Conservation (phyloP, 2,797 vertebrate species). For the Myoxocephalus aenaeus region DNA sequence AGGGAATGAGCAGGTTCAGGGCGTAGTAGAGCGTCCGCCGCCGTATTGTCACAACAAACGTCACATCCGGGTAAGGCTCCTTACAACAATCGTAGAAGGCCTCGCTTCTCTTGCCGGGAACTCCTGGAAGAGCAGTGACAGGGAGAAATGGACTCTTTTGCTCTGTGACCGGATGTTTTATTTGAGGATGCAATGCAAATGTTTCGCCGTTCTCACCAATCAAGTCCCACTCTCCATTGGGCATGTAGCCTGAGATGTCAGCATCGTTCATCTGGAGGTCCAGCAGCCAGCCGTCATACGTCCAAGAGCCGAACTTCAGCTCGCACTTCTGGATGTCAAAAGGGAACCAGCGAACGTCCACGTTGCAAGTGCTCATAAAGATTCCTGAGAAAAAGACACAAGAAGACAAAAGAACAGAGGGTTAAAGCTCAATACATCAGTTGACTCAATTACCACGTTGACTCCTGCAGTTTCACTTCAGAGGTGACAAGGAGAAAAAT, state of each 20-base stretch:
- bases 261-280: constrained; percentile 87
- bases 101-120: constrained; percentile 82
- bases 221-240: constrained; percentile 88
- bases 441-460: constrained; percentile 27
- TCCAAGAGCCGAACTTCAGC: constrained; percentile 89
- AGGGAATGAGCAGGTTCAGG: constrained; percentile 87
- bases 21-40: constrained; percentile 87
- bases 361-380: constrained; percentile 88
- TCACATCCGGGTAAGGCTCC: constrained; percentile 87
- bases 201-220: constrained; percentile 74
- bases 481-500: constrained; percentile 28
- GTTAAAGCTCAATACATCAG: constrained; percentile 16
- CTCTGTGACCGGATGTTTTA: not conserved
- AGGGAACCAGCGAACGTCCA: constrained; percentile 89
- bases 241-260: constrained; percentile 85
- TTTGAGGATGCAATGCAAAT: not conserved
- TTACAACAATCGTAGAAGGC: constrained; percentile 86
- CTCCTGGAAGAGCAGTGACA: constrained; percentile 64
- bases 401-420: not conserved
- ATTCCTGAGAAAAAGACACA: constrained; percentile 74
- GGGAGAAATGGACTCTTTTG: not conserved
- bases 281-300: constrained; percentile 86
- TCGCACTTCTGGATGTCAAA: constrained; percentile 88
- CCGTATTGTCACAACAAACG: constrained; percentile 85
- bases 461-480: constrained; percentile 9